Conservation (phyloP, 1,140 invertebrate species). For the Drosophila asahinai region DNA sequence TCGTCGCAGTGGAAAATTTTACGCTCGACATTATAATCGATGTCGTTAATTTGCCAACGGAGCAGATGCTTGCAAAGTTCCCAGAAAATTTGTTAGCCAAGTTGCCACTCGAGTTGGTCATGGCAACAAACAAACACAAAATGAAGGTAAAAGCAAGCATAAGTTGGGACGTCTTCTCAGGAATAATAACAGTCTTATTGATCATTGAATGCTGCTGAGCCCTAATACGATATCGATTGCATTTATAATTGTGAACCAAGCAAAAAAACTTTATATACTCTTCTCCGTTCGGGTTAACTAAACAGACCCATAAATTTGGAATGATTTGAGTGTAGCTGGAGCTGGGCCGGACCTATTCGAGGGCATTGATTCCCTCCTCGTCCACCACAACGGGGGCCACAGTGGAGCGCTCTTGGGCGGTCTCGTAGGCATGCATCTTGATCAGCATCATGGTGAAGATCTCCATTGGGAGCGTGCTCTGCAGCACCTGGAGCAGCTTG, state of each 20-base stretch:
- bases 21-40: conserved; percentile 47
- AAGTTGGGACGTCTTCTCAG: not conserved
- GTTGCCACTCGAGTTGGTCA: conserved; percentile 10
- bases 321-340: not conserved
- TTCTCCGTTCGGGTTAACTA: not conserved
- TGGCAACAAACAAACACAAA: conserved; percentile 11
- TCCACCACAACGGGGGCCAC: not conserved
- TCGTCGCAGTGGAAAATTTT: conserved; percentile 7
- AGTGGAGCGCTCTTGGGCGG: not conserved
- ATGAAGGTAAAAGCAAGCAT: not conserved
- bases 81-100: conserved; percentile 4
- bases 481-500: conserved; percentile 94
- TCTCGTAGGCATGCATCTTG: conserved; percentile 87
- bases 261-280: not conserved
- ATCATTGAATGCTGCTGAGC: no score
- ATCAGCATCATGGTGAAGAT: conserved; percentile 94
- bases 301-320: conserved; percentile 15
- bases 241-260: conserved; percentile 14
- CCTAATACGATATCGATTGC: not conserved
- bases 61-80: conserved; percentile 29
- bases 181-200: not conserved
- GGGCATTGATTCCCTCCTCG: conserved; percentile 10
- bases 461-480: conserved; percentile 95
- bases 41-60: conserved; percentile 52
- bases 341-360: not conserved